Conservation (phyloP, 2,113 vertebrate species). For the Callipepla californica region DNA sequence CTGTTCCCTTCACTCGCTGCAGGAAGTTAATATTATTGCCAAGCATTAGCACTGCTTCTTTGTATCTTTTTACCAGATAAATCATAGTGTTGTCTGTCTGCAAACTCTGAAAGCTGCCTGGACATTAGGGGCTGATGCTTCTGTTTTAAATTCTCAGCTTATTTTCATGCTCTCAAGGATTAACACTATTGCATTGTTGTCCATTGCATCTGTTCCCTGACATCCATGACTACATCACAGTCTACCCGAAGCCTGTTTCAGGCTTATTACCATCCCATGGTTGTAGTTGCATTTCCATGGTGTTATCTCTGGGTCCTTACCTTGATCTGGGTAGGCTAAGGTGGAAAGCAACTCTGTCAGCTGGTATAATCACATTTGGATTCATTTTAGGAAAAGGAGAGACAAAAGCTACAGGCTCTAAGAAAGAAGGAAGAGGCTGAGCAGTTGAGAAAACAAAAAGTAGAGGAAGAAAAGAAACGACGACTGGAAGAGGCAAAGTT, state of each 20-base stretch:
- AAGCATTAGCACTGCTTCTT: neutral
- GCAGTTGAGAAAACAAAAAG: slow-evolving; percentile 86
- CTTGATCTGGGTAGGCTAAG: neutral
- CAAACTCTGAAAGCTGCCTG: neutral
- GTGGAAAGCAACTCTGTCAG: neutral
- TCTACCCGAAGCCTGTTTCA: neutral
- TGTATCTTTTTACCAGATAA: neutral
- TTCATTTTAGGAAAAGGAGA: slow-evolving; percentile 85
- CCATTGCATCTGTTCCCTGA: fast-evolving
- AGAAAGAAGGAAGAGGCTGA: slow-evolving; percentile 92
- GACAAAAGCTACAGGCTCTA: slow-evolving; percentile 86
- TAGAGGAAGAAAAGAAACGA: slow-evolving; percentile 90
- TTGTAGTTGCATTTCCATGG: neutral
- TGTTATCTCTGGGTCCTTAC: neutral
- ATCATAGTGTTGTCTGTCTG: neutral
- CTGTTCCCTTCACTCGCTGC: neutral
- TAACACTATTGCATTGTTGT: neutral
- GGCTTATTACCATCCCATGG: neutral
- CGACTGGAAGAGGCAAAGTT: slow-evolving; percentile 87
- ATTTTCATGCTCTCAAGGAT: neutral
- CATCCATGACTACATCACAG: fast-evolving
- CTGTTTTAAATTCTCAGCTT: neutral
- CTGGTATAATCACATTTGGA: neutral
- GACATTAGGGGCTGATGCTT: neutral
- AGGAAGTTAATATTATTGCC: neutral